Evolutionary conservation across 1,140 invertebrate genomes (phyloP), one percentile per base, ranked within the genome.

Genomic region (Dreissena polymorpha): DNA sequence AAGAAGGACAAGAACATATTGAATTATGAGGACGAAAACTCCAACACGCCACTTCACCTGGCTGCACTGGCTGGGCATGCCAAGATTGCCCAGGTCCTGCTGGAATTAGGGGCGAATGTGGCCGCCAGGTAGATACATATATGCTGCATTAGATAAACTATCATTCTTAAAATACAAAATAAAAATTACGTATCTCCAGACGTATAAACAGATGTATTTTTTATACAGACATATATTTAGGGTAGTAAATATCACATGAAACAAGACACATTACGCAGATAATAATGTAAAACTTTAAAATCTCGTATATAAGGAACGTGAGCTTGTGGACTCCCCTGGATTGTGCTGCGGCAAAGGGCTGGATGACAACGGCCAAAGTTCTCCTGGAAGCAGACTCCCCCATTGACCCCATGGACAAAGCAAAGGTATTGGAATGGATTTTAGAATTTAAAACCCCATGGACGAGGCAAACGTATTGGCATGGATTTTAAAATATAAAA

Each of bases 11-110:
- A 92, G 77, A 90, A 89, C 25, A 87, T 93, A 39, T 89, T 94
- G 5, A 93, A 92, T 86, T 90, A 93, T 84, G 94, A 94, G 88
- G 97, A 98, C 91, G 95, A 96, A 89, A 94, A 94, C 72, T 97
- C 96, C 0, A 93, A 94, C 88, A 94, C 94, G 14, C 89, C 94
- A 5, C 88, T 94, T 0, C 94, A 94, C 83, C 81, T 94, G 29
- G 93, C 94, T 57, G 89, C 93, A 53, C 73, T 92, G 57, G 79
- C 83, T 81, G 94, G 94, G 7, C 92, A 94, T 85, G 81, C 89
- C 67, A 90, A 90, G 23, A 92, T 93, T 7, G 91, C 91, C 0
- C 64, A 85, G 55, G 75, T 90, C 5, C 88, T 94, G 23, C 80
- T 94, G 18, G 88, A 93, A 27, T 88, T 90, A 23, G 93, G 93